Evolutionary conservation across 2,113 vertebrate species (phyloP).

Genomic region (Melanostigma gelatinosum): DNA sequence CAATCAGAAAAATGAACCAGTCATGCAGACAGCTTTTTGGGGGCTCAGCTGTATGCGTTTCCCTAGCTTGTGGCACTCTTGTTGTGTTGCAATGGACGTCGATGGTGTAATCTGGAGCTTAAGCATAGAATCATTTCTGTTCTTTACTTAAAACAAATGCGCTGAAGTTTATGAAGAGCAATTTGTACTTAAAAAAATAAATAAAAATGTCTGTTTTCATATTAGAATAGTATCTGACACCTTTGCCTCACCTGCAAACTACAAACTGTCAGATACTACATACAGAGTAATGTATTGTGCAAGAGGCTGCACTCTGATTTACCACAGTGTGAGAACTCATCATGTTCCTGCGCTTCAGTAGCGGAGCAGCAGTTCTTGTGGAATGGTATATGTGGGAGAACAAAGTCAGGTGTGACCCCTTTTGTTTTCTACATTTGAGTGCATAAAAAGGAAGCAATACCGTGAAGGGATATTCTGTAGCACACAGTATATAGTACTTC

Average conservation of each 20-base stretch:
- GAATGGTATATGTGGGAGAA: conserved; percentile 28
- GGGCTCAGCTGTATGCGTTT: background rate
- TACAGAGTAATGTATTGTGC: background rate
- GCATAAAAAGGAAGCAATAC: background rate
- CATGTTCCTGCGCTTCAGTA: conserved; percentile 42
- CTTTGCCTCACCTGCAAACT: background rate
- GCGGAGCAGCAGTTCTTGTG: conserved; percentile 26
- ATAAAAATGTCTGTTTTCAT: background rate
- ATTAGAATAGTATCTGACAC: background rate
- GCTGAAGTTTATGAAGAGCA: background rate
- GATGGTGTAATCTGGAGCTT: background rate
- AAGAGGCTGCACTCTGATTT: background rate
- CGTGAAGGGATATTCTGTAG: background rate
- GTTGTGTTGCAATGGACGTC: conserved; percentile 15
- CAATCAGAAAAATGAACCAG: conserved; percentile 53
- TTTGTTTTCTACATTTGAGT: conserved; percentile 34
- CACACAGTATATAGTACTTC: background rate
- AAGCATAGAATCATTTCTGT: background rate
- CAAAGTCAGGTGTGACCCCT: conserved; percentile 20
- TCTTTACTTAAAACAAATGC: conserved; percentile 1
- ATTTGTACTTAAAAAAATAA: background rate
- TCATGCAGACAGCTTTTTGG: conserved; percentile 29
- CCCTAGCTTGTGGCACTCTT: background rate
- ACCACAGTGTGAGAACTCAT: conserved; percentile 11
- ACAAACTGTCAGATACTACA: background rate